Evolutionary conservation across 2,113 vertebrate genomes (phyloP), one percentile per base, ranked within the genome.

Genomic region (Boulengerochromis microlepis): DNA sequence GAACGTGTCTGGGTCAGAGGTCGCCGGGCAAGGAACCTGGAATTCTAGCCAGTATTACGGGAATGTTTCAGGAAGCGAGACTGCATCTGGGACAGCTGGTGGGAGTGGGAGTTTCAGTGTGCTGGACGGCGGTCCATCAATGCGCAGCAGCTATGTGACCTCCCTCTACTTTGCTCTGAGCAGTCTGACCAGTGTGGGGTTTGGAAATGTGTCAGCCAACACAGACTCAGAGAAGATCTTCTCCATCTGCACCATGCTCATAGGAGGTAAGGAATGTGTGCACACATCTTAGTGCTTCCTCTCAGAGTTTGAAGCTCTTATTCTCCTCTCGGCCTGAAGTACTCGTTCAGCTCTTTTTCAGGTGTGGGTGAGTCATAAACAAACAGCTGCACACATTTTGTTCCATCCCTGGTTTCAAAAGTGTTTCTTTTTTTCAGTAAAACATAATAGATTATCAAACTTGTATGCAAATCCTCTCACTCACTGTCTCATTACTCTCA

Each of bases 221-320:
- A 97, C 97, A 0, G 97, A 97, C 94, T 96, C 97, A 0, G 97
- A 97, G 94, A 97, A 97, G 93, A 97, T 97, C 91, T 97, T 97
- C 93, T 97, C 97, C 89, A 97, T 97, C 89, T 97, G 97, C 94
- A 97, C 97, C 82, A 97, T 97, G 97, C 94, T 97, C 57, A 96
- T 97, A 26, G 97, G 97, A 95, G 97, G 97, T 97, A 82, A 94
- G 95, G 10, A 15, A 31, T 78, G 71, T 50, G 42, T 50, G 83
- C 9, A 78, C n/a, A 26, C 38, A 24, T 47, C 52, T 57, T 22
- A 35, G 2, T 82, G 59, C 85, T 38, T 86, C 81, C 9, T 78
- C 24, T 84, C 11, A 81, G 22, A 16, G 24, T 53, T 35, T 71
- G 47, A 52, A 45, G 35, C 54, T 42, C 59, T 81, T 53, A 53